Evolutionary conservation across 1,140 invertebrate genomes (phyloP).

Genomic region (Solen grandis): DNA sequence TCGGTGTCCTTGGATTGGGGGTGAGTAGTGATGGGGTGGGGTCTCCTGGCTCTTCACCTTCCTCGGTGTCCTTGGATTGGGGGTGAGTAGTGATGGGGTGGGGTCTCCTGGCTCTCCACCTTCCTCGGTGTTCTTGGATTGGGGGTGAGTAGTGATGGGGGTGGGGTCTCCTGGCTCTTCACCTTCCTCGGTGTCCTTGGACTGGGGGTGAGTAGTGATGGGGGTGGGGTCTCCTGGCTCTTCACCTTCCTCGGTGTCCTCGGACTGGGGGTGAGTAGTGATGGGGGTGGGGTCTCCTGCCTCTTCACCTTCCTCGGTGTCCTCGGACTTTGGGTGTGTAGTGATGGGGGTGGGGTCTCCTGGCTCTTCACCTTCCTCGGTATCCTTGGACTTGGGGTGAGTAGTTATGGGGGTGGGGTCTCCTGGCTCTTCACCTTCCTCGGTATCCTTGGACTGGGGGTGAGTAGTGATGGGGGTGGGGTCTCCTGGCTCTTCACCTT

Average conservation of each 20-base stretch:
- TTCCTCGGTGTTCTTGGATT: too few species aligned
- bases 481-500: conserved; percentile 84
- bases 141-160: too few species aligned
- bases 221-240: conserved; percentile 82
- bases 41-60: conserved; percentile 84
- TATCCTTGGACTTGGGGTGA: conserved; percentile 86
- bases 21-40: too few species aligned
- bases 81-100: too few species aligned
- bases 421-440: conserved; percentile 83
- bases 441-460: conserved; percentile 87
- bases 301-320: too few species aligned
- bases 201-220: conserved; percentile 84
- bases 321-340: too few species aligned
- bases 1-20: conserved; percentile 87
- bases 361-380: conserved; percentile 85
- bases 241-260: conserved; percentile 87
- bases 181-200: conserved; percentile 87
- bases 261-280: conserved; percentile 85
- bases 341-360: too few species aligned
- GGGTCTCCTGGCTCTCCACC: too few species aligned
- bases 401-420: too few species aligned
- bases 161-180: conserved; percentile 83
- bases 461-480: too few species aligned
- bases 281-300: too few species aligned
- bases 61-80: conserved; percentile 87